These are phyloP conservation scores for Artibeus jamaicensis DNA, from an alignment of 2,797 vertebrate species.

Conservation along the genomic window DNA sequence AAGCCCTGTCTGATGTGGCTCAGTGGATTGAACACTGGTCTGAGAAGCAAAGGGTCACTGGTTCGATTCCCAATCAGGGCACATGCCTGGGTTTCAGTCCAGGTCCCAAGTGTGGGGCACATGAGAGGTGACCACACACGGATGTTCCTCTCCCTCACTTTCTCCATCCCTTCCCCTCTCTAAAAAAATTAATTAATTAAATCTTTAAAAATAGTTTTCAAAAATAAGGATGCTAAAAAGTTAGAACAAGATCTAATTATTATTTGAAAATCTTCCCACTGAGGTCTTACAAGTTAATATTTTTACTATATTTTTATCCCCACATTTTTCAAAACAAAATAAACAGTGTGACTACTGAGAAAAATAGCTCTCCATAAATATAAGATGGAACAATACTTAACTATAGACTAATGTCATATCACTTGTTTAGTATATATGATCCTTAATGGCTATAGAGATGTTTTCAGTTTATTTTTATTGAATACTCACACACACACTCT, in stretches of 20 bases:
- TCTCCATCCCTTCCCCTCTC: no score
- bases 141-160: no score
- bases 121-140: no score
- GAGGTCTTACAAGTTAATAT: background rate
- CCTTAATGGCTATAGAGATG: background rate
- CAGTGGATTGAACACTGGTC: no score
- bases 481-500: background rate
- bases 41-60: no score
- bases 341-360: background rate
- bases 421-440: background rate
- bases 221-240: background rate
- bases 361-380: background rate
- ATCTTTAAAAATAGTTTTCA: no score
- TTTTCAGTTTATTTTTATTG: background rate
- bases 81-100: no score
- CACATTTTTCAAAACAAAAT: background rate
- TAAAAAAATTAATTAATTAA: no score
- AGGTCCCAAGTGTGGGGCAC: no score
- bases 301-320: background rate
- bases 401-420: background rate
- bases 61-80: no score
- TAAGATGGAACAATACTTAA: background rate
- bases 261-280: background rate
- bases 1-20: no score
- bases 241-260: background rate